Conservation (phyloP, 2,888 invertebrate genomes). For the Colostygia pectinataria region DNA sequence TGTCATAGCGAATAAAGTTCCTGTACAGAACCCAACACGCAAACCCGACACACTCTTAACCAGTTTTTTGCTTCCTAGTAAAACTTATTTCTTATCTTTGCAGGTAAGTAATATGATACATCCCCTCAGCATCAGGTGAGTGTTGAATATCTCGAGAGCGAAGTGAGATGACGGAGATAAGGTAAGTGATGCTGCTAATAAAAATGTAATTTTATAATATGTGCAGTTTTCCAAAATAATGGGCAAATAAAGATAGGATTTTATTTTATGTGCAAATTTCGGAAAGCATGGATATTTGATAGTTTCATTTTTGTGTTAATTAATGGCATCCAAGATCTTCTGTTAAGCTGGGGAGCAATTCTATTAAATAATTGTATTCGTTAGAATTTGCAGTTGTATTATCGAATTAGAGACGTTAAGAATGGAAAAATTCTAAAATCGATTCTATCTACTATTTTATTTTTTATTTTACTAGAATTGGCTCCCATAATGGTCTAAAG, state of each 20-base stretch:
- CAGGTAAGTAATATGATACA: slow-evolving; percentile 75
- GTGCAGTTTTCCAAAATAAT: not conserved
- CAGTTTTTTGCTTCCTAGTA: slow-evolving; percentile 38
- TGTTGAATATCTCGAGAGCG: slow-evolving; percentile 1
- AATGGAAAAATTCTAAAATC: too few species aligned
- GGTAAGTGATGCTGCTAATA: slow-evolving; percentile 21
- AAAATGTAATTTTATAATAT: slow-evolving; percentile 8
- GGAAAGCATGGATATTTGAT: too few species aligned
- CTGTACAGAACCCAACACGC: slow-evolving; percentile 2
- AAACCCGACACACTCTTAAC: not conserved
- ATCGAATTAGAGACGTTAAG: too few species aligned
- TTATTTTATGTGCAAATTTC: too few species aligned
- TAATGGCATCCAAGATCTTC: not conserved
- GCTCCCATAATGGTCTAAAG: too few species aligned
- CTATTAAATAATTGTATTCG: too few species aligned
- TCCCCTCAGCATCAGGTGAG: slow-evolving; percentile 24
- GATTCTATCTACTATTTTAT: too few species aligned
- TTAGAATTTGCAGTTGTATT: too few species aligned
- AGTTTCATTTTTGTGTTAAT: too few species aligned
- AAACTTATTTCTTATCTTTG: slow-evolving; percentile 65
- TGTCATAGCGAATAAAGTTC: too few species aligned
- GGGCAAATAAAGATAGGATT: not conserved
- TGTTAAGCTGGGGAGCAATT: too few species aligned
- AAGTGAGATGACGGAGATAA: not conserved
- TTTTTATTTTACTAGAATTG: too few species aligned